Evolutionary conservation across 2,797 vertebrate genomes (phyloP).

Genomic region (Balearica regulorum): DNA sequence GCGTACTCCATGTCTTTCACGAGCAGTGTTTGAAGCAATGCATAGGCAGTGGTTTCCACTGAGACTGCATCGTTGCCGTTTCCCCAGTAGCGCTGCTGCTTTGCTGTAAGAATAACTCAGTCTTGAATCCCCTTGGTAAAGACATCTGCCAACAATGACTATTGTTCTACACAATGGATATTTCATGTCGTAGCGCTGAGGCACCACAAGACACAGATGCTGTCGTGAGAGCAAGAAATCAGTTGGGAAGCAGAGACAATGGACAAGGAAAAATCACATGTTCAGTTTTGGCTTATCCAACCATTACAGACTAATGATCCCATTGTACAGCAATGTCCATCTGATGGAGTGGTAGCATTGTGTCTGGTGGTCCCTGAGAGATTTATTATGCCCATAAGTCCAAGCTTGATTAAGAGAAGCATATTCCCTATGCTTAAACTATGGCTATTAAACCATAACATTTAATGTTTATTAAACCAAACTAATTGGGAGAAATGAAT

Average conservation of each 20-base stretch:
- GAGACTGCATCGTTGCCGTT: slow-evolving; percentile 37
- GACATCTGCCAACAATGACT: not conserved
- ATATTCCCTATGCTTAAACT: not conserved
- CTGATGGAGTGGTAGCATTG: not conserved
- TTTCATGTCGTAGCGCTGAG: not conserved
- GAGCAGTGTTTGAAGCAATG: slow-evolving; percentile 61
- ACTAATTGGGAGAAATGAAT: rapidly evolving
- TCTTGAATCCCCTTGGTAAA: not conserved
- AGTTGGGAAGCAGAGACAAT: not conserved
- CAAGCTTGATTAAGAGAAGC: not conserved
- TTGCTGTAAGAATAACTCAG: slow-evolving; percentile 31
- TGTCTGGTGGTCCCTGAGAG: not conserved
- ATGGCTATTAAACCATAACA: not conserved
- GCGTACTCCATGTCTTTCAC: slow-evolving; percentile 33
- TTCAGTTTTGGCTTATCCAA: not conserved
- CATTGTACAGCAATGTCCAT: rapidly evolving
- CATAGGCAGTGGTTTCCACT: slow-evolving; percentile 71
- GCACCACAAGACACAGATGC: not conserved
- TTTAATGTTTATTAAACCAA: not conserved
- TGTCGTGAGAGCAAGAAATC: not conserved
- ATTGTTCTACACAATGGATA: not conserved
- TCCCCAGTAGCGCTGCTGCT: slow-evolving; percentile 67
- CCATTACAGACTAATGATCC: not conserved
- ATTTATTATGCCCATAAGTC: not conserved
- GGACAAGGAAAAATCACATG: not conserved